A percentile compares a stretch with the other conserved stretches of the same genome.
Evolutionary conservation across 2,888 invertebrate genomes (phyloP).

Genomic region (Mythimna loreyi): DNA sequence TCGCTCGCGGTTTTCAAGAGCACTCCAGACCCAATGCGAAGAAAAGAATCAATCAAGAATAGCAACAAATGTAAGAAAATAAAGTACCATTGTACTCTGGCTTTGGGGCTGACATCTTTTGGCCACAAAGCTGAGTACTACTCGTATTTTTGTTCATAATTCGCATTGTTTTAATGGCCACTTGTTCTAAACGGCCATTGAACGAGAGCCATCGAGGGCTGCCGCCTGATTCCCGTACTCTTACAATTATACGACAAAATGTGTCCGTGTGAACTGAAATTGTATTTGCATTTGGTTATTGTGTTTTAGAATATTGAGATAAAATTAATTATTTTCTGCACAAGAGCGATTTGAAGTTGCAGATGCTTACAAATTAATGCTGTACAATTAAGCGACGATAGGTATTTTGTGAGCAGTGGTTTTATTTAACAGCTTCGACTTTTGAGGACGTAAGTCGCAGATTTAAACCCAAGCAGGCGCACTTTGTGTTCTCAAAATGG

Average conservation of each 20-base stretch:
- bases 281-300: conserved; percentile 39
- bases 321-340: conserved; percentile 1
- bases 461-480: no score
- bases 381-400: no score
- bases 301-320: not conserved
- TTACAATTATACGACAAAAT: conserved; percentile 49
- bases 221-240: conserved; percentile 73
- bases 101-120: conserved; percentile 84
- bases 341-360: not conserved
- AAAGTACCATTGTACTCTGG: conserved; percentile 78
- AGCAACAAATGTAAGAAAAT: conserved; percentile 88
- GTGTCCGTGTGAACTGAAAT: conserved; percentile 65
- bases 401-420: no score
- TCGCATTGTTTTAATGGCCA: conserved; percentile 81
- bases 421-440: no score
- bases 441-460: no score
- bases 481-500: no score
- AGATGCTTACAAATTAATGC: no score
- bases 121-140: conserved; percentile 80
- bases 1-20: conserved; percentile 74
- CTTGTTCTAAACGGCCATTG: conserved; percentile 77
- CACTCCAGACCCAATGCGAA: conserved; percentile 70
- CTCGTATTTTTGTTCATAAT: conserved; percentile 81
- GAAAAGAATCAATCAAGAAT: conserved; percentile 82
- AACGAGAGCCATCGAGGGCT: conserved; percentile 74